Evolutionary conservation across 37 sponge, comb jelly and placozoan species (phyloP).

Genomic region (Amphimedon queenslandica): DNA sequence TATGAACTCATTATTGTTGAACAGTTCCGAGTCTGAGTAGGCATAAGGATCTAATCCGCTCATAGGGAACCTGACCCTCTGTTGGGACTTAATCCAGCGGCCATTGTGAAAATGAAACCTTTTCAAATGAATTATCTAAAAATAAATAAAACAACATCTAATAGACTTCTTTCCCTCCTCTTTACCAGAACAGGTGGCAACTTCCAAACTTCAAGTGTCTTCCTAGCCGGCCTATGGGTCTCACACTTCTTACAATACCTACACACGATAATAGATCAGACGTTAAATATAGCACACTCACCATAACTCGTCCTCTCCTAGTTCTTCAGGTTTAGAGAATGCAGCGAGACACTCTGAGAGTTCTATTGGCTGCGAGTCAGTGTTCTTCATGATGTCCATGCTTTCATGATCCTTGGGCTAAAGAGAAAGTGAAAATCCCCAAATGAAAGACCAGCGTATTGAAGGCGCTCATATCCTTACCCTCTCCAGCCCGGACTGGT

Average conservation of each 20-base stretch:
- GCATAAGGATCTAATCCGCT: conserved; percentile 51
- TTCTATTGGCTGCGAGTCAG: conserved; percentile 76
- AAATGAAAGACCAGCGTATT: neutral
- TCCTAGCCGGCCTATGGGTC: conserved; percentile 71
- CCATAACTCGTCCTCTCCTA: conserved; percentile 96
- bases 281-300: conserved; percentile 16
- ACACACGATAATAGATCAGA: neutral
- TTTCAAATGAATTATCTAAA: conserved; percentile 95
- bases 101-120: conserved; percentile 92
- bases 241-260: conserved; percentile 96
- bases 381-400: conserved; percentile 50
- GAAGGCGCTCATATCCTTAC: too few species aligned
- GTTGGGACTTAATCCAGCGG: conserved; percentile 91
- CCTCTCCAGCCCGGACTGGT: conserved; percentile 78
- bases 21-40: conserved; percentile 44
- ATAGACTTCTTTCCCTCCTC: neutral
- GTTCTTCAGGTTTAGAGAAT: conserved; percentile 90
- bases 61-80: conserved; percentile 75
- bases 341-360: conserved; percentile 85
- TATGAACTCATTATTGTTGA: conserved; percentile 38
- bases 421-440: neutral
- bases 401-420: conserved; percentile 82
- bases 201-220: conserved; percentile 96
- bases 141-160: neutral
- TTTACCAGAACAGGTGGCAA: conserved; percentile 93